Base-by-base conservation (phyloP, 2,888 invertebrate genomes). In the Acutogordius australiensis region DNA sequence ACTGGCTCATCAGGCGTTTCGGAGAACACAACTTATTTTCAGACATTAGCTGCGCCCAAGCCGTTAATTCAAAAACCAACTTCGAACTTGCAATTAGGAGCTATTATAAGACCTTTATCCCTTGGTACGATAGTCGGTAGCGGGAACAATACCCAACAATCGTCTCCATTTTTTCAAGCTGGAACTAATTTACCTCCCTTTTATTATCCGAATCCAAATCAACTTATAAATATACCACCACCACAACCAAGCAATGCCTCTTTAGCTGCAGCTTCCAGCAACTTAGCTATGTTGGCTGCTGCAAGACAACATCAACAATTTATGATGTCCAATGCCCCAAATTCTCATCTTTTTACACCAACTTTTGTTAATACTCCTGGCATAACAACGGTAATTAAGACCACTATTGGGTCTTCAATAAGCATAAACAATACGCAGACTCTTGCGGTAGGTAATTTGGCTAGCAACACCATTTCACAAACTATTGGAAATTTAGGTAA, bases 141-240 rank as follows among this genome's bases (percentile, higher is more conserved):
- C n/a, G n/a, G n/a, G n/a, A n/a, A n/a, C n/a, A n/a, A n/a, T n/a
- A n/a, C n/a, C n/a, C n/a, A n/a, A n/a, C n/a, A n/a, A n/a, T n/a
- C 51, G 4, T 26, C 8, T n/a, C 51, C 51, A n/a, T 51, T 51
- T 51, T 51, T 51, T 51, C 51, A 51, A 51, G 13, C 18, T 21
- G 18, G 8, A 8, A n/a, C 51, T 51, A 51, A 51, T 23, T 23
- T 51, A 23, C 51, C 51, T n/a, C 51, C 51, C 23, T 51, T 51
- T 51, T 51, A 51, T 23, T 51, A 51, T 23, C 51, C 51, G 23
- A 51, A 51, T 51, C 51, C 51, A 51, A 51, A 51, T 51, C 37
- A 37, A 37, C 18, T 37, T 13, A 8, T 37, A 13, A 37, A 37
- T 18, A 37, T 37, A 18, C 37, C 37, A 13, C 8, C 18, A 37